phyloP scores from a whole-genome alignment of 2,888 invertebrate species.

The Alentia gelatinosa region DNA sequence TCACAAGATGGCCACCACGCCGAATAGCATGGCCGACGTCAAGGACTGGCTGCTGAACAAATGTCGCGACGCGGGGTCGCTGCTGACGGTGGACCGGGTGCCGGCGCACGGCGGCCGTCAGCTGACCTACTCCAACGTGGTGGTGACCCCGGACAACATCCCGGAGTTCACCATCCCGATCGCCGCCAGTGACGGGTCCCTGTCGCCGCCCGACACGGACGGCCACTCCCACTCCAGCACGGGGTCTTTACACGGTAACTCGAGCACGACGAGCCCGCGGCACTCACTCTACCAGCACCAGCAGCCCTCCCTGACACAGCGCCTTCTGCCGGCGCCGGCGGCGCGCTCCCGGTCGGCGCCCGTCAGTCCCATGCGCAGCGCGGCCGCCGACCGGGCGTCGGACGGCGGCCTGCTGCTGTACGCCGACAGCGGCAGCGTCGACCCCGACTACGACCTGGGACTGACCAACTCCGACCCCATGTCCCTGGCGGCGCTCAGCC shows the following conservation, averaged over 20 bases:
- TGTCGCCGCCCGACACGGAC: not conserved
- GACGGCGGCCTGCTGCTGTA: not conserved
- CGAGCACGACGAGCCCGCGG: constrained; percentile 5
- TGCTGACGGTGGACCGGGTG: constrained; percentile 19
- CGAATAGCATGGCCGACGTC: constrained; percentile 25
- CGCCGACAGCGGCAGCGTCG: not conserved
- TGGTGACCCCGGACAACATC: constrained; percentile 51
- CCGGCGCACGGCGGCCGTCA: not conserved
- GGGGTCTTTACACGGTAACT: not conserved
- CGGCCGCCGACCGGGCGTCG: not conserved
- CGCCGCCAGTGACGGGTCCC: not conserved
- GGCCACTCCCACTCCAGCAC: not conserved
- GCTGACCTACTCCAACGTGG: not conserved
- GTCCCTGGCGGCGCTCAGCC: constrained; percentile 71
- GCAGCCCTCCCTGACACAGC: not conserved
- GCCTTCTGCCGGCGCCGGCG: not conserved
- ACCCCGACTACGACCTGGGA: not conserved
- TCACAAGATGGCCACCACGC: not conserved
- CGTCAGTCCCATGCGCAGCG: constrained; percentile 26
- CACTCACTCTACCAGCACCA: not conserved
- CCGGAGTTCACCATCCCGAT: constrained; percentile 42
- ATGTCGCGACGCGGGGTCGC: constrained; percentile 21
- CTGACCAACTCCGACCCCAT: constrained; percentile 71
- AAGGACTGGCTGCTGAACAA: constrained; percentile 54
- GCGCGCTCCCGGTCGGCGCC: constrained; percentile 37